phyloP scores from a whole-genome alignment of 2,113 vertebrate species.

The Notothenia rossii region DNA sequence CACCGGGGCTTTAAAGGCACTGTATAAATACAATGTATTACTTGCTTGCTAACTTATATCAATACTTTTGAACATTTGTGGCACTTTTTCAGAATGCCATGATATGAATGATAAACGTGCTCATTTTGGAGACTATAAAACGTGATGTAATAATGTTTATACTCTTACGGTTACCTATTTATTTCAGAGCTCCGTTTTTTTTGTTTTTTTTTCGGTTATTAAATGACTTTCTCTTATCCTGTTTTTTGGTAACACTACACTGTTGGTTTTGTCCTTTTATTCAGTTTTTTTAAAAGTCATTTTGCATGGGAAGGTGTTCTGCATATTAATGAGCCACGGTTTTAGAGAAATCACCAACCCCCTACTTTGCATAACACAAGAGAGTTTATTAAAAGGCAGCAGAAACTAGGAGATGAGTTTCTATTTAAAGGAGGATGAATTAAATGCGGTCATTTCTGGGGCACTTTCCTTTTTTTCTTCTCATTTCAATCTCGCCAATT shows the following conservation, averaged over 20 bases:
- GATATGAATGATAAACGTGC: too few relatives aligned
- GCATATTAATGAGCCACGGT: not conserved
- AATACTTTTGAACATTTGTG: too few relatives aligned
- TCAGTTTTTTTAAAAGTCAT: not conserved
- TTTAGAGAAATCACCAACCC: constrained; percentile 1
- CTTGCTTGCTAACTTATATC: too few relatives aligned
- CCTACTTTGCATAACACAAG: constrained; percentile 32
- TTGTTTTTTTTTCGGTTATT: not conserved
- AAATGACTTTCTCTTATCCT: not conserved
- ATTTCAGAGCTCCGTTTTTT: too few relatives aligned
- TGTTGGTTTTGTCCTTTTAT: not conserved
- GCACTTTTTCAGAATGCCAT: too few relatives aligned
- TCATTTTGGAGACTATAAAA: too few relatives aligned
- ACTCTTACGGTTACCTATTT: too few relatives aligned
- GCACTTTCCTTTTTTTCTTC: constrained; percentile 17
- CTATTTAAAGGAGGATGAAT: constrained; percentile 36
- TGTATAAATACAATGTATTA: too few relatives aligned
- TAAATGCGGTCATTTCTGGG: constrained; percentile 57
- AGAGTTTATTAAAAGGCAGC: constrained; percentile 34
- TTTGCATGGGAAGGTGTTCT: constrained; percentile 7
- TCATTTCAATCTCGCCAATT: constrained; percentile 52
- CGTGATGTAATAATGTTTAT: not conserved
- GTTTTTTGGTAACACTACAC: not conserved
- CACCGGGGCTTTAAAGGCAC: too few relatives aligned
- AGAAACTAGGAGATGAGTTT: constrained; percentile 32